phyloP scores from a whole-genome alignment of 1,140 invertebrate genomes.

The Drosophila fuyamai region DNA sequence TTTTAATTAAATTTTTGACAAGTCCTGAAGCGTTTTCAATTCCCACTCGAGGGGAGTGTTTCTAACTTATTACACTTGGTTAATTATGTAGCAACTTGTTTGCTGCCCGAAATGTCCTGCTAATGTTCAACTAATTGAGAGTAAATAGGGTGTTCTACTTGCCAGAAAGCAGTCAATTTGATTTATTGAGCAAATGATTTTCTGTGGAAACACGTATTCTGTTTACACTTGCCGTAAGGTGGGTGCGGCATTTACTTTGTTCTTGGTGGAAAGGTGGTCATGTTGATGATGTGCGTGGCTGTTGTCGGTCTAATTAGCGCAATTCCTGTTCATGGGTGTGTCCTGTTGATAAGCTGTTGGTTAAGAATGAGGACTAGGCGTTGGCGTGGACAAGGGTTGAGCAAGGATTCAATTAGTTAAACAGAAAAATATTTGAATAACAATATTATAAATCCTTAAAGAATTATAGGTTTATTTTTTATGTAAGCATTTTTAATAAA shows the following conservation, averaged over 20 bases:
- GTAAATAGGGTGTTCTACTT: conserved; percentile 62
- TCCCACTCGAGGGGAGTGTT: background rate
- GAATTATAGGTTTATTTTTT: background rate
- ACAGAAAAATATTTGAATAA: background rate
- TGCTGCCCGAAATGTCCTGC: conserved; percentile 40
- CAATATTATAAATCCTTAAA: background rate
- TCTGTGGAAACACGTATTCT: conserved; percentile 50
- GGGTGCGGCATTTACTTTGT: background rate
- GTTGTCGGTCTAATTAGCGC: conserved; percentile 60
- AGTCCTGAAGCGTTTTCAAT: conserved; percentile 43
- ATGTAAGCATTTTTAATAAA: no score
- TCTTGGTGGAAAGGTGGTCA: conserved; percentile 20
- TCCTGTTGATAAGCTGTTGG: conserved; percentile 22
- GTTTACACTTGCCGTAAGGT: conserved; percentile 17
- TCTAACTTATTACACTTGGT: background rate
- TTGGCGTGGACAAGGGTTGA: conserved; percentile 2
- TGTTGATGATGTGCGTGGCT: conserved; percentile 54
- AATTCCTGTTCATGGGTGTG: conserved; percentile 50
- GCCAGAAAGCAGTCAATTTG: conserved; percentile 49
- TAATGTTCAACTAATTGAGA: conserved; percentile 72
- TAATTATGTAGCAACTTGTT: conserved; percentile 18
- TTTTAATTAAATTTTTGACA: conserved; percentile 62
- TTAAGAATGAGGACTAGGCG: background rate
- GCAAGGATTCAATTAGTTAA: conserved; percentile 23
- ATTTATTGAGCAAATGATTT: conserved; percentile 76